Percentiles rank a stretch among this genome's conserved stretches.
These are phyloP conservation scores for Pantherophis alleghaniensis DNA, from an alignment of 2,797 vertebrate species.

Conservation along the genomic window DNA sequence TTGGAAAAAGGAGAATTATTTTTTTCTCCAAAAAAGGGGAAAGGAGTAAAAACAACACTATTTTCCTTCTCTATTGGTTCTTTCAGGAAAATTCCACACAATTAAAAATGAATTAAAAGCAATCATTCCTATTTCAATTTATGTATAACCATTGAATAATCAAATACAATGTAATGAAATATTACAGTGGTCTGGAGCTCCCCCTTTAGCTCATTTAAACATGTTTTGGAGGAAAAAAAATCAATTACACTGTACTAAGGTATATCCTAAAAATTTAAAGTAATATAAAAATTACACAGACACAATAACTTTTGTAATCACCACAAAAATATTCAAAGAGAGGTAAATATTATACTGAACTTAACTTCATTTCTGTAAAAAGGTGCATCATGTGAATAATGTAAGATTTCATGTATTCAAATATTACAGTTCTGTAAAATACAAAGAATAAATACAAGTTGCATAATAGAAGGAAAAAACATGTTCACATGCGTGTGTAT, in stretches of 20 bases:
- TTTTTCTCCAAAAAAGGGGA: conserved; percentile 28
- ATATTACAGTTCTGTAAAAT: conserved; percentile 30
- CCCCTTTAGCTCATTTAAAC: conserved; percentile 54
- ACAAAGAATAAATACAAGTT: conserved; percentile 6
- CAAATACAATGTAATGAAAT: neutral
- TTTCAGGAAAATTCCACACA: neutral
- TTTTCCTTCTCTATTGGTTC: conserved; percentile 22
- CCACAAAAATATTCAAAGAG: neutral
- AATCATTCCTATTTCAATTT: neutral
- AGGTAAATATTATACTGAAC: neutral
- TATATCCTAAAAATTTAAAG: neutral
- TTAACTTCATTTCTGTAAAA: rapidly evolving
- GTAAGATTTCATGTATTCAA: conserved; percentile 10
- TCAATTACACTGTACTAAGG: neutral
- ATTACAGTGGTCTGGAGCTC: conserved; percentile 54
- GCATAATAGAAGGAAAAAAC: neutral
- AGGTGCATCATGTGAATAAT: neutral
- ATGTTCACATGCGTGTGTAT: neutral
- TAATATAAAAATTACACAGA: neutral
- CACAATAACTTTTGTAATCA: neutral
- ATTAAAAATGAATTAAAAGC: neutral
- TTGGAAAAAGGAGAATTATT: conserved; percentile 46
- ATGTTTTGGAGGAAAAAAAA: neutral
- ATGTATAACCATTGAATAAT: neutral
- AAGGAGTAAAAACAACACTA: conserved; percentile 21